Conservation (phyloP, 2,797 vertebrate genomes). For the Coendou prehensilis region DNA sequence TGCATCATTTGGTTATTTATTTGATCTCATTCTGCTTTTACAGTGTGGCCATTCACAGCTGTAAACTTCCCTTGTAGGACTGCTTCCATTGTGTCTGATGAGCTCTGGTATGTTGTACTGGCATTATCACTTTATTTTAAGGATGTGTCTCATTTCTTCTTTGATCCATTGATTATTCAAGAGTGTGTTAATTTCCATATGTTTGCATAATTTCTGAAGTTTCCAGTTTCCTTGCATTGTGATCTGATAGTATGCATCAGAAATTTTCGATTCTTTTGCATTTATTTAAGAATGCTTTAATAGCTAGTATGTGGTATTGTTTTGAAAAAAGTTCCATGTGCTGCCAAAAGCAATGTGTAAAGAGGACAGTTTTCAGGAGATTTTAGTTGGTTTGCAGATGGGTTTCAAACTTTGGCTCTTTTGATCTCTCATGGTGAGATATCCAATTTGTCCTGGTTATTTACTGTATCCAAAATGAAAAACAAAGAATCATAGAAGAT, state of each 20-base stretch:
- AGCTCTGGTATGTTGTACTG: background rate
- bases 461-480: background rate
- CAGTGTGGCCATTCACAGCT: background rate
- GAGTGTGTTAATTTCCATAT: background rate
- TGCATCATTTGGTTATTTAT: background rate
- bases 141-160: background rate
- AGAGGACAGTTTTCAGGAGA: background rate
- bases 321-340: background rate
- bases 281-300: background rate
- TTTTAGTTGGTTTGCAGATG: background rate
- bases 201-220: background rate
- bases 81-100: background rate
- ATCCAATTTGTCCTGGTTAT: background rate
- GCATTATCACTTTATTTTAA: background rate
- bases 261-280: background rate
- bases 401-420: background rate
- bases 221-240: background rate
- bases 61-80: background rate
- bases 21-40: background rate
- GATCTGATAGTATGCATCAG: background rate
- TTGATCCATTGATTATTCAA: background rate
- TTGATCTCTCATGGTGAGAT: background rate
- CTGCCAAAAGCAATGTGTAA: background rate
- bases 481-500: background rate
- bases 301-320: background rate